Conservation (phyloP, 2,113 vertebrate genomes). For the Paramisgurnus dabryanus region DNA sequence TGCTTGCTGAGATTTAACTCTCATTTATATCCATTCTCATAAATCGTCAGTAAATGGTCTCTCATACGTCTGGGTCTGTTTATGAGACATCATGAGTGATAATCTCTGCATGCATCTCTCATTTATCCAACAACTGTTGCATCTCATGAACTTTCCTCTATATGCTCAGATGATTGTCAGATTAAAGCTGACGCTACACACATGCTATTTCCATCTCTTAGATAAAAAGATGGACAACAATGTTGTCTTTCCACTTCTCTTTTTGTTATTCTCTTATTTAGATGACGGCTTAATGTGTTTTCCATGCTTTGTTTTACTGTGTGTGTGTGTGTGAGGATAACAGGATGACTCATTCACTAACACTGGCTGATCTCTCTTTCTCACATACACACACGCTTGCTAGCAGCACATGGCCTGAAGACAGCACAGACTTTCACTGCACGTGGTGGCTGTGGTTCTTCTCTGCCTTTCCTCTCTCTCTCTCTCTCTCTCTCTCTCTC, state of each 20-base stretch:
- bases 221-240: neutral
- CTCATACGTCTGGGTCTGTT: too few relatives aligned
- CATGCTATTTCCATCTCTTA: constrained; percentile 3
- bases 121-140: constrained; percentile 15
- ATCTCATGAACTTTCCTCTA: constrained; percentile 26
- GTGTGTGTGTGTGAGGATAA: constrained; percentile 5
- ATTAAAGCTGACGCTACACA: neutral
- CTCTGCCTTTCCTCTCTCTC: neutral
- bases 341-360: constrained; percentile 65
- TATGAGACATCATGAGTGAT: too few relatives aligned
- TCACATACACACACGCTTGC: constrained; percentile 60
- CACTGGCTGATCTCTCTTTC: constrained; percentile 35
- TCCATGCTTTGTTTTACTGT: constrained; percentile 50
- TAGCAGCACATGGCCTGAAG: constrained; percentile 67
- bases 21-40: too few relatives aligned
- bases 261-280: constrained; percentile 35
- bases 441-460: constrained; percentile 57
- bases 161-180: neutral
- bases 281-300: constrained; percentile 36
- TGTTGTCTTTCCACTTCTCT: constrained; percentile 30
- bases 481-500: constrained; percentile 17
- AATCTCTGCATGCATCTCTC: neutral
- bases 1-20: too few relatives aligned
- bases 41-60: too few relatives aligned
- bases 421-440: constrained; percentile 67